Base-by-base conservation (phyloP, 2,888 invertebrate species). In the Eledona agricola region DNA sequence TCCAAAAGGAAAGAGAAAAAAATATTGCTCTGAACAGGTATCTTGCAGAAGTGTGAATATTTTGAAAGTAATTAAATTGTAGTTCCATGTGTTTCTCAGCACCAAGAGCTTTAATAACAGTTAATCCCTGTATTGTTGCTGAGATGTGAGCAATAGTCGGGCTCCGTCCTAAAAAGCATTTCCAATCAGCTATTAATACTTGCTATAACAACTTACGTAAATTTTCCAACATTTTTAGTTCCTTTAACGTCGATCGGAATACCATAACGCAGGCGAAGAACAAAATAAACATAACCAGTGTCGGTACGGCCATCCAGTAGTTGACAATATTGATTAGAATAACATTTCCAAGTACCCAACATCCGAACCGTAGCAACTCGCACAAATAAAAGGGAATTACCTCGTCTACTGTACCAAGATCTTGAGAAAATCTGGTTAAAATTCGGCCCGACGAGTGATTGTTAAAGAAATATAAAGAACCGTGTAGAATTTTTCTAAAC, bases 31-130 rank as follows among this genome's bases (percentile, higher is more conserved):
- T 28, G 7, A 42, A 22, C 6, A 42, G 10, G 6, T 42, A 42
- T 6, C 7, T 31, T n/a, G 31, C 42, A 2, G 42, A 42, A 7
- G 17, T 42, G 29, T 42, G 42, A 6, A 17, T n/a, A 17, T 42
- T 6, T 19, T 42, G 42, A 6, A 15, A 22, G 5, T 29, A 12
- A 6, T 42, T 31, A 11, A 42, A 42, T 11, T 42, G 29, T 19
- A 7, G n/a, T 25, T 29, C 6, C 4, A 11, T 20, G 7, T 31
- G 20, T 9, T 6, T 13, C 31, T 42, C 20, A 7, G 29, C 9
- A n/a, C 31, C 31, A 4, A 4, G 12, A 3, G 29, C 17, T 31
- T 20, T 29, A 6, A 42, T 42, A 6, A 20, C 20, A 6, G 7
- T 6, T 5, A 42, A 22, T n/a, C 42, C 42, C 15, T 31, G 29